Evolutionary conservation across 1,140 invertebrate species (phyloP).

Genomic region (Drosophila dunni): DNA sequence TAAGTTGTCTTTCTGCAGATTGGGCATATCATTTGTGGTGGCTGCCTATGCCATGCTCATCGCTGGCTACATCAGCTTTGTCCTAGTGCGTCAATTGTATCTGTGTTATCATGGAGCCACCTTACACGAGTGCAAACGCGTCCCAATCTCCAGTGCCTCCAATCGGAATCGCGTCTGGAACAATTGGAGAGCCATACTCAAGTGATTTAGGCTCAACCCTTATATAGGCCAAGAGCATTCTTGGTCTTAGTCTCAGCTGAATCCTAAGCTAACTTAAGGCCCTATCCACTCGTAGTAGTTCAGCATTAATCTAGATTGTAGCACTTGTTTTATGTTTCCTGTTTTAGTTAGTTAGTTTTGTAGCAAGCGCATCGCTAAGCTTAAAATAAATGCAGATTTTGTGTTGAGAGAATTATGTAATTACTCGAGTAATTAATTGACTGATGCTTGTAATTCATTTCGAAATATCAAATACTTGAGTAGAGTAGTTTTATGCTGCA

Average conservation of each 20-base stretch:
- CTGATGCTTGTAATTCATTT: neutral
- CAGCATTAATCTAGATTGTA: conserved; percentile 10
- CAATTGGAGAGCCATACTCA: conserved; percentile 70
- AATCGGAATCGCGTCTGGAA: conserved; percentile 69
- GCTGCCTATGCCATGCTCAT: conserved; percentile 75
- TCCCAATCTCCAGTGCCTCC: conserved; percentile 22
- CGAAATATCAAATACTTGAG: too few species aligned
- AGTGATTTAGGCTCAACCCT: conserved; percentile 42
- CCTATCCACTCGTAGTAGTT: neutral
- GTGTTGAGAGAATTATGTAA: neutral
- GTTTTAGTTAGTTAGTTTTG: neutral
- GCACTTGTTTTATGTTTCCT: neutral
- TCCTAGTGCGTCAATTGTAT: conserved; percentile 64
- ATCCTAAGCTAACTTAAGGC: conserved; percentile 7
- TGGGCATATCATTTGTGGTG: conserved; percentile 73
- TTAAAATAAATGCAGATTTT: neutral
- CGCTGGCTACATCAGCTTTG: conserved; percentile 50
- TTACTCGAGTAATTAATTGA: conserved; percentile 1
- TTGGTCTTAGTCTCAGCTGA: conserved; percentile 14
- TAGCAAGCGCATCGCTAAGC: too few species aligned
- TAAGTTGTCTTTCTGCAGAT: conserved; percentile 31
- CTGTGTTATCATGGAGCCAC: conserved; percentile 67
- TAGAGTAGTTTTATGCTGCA: neutral
- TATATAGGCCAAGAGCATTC: conserved; percentile 9
- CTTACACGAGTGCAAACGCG: conserved; percentile 78